Conservation (phyloP, 92 coral and sea anemone genomes). For the Epizoanthus rinbou region DNA sequence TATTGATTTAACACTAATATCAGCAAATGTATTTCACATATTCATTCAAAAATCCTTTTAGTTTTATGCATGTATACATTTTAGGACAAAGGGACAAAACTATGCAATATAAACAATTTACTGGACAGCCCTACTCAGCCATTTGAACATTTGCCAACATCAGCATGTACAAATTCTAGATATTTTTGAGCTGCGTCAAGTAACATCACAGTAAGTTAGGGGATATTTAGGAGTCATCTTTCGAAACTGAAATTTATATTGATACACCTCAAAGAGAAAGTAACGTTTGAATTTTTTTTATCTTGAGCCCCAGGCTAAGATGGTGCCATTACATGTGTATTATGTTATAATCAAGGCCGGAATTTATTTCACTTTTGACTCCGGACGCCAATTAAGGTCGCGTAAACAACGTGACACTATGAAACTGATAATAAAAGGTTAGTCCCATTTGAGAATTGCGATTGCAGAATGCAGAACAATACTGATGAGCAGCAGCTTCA, state of each 20-base stretch:
- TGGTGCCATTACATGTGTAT: neutral
- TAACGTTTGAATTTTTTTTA: no score
- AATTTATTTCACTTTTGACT: neutral
- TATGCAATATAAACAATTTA: neutral
- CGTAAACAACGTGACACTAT: slow-evolving; percentile 12
- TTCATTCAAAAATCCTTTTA: slow-evolving; percentile 16
- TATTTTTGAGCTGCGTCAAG: neutral
- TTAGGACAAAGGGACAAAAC: slow-evolving; percentile 1
- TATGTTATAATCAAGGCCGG: neutral
- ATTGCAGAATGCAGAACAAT: neutral
- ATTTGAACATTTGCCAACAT: neutral
- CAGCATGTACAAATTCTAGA: neutral
- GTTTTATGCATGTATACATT: neutral
- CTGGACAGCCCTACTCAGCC: neutral
- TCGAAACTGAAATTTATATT: neutral
- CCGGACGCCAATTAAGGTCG: slow-evolving; percentile 8
- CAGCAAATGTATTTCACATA: neutral
- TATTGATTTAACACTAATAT: neutral
- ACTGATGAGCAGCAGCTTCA: neutral
- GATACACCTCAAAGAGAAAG: neutral
- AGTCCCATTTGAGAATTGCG: slow-evolving; percentile 1
- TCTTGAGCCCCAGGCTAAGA: neutral
- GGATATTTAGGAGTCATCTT: neutral
- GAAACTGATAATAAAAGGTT: neutral
- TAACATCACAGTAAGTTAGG: neutral